Percentiles rank a stretch among this genome's conserved stretches.
Evolutionary conservation across 1,140 invertebrate species (phyloP).

Genomic region (Zaprionus vittiger): DNA sequence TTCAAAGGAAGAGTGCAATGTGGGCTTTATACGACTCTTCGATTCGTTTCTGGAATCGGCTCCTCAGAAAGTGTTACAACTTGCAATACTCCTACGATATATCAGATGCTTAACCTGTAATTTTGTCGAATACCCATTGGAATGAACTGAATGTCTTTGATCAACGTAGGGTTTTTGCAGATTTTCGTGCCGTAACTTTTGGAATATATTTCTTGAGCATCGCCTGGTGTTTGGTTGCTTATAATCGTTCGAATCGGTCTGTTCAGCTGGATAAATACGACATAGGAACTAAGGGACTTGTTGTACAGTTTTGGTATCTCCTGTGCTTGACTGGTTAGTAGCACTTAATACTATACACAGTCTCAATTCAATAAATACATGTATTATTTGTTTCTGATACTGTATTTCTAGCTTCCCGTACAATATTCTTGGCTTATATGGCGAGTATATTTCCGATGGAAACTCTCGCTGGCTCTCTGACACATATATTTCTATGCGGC

Average conservation of each 20-base stretch:
- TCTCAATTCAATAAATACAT: neutral
- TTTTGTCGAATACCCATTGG: neutral
- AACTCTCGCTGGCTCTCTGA: slow-evolving; percentile 37
- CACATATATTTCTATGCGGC: slow-evolving; percentile 43
- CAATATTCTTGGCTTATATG: slow-evolving; percentile 56
- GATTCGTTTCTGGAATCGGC: slow-evolving; percentile 65
- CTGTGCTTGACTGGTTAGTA: slow-evolving; percentile 53
- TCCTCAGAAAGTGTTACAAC: slow-evolving; percentile 65
- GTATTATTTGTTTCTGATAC: neutral
- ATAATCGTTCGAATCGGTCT: slow-evolving; percentile 61
- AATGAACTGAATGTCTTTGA: neutral
- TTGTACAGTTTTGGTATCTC: slow-evolving; percentile 57
- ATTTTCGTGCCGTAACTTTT: slow-evolving; percentile 50
- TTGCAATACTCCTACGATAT: slow-evolving; percentile 51
- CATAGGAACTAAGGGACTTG: slow-evolving; percentile 54
- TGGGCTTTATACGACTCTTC: slow-evolving; percentile 67
- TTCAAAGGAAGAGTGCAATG: slow-evolving; percentile 63
- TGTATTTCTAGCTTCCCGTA: slow-evolving; percentile 51
- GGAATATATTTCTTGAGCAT: slow-evolving; percentile 57
- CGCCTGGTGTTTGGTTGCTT: slow-evolving; percentile 63
- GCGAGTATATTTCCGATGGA: slow-evolving; percentile 49
- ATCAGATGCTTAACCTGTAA: slow-evolving; percentile 51
- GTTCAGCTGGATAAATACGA: slow-evolving; percentile 66
- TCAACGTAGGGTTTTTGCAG: slow-evolving; percentile 34
- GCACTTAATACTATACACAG: neutral